Evolutionary conservation across 2,888 invertebrate genomes (phyloP), one percentile per base, ranked within the genome.

Genomic region (Meloe dianella): DNA sequence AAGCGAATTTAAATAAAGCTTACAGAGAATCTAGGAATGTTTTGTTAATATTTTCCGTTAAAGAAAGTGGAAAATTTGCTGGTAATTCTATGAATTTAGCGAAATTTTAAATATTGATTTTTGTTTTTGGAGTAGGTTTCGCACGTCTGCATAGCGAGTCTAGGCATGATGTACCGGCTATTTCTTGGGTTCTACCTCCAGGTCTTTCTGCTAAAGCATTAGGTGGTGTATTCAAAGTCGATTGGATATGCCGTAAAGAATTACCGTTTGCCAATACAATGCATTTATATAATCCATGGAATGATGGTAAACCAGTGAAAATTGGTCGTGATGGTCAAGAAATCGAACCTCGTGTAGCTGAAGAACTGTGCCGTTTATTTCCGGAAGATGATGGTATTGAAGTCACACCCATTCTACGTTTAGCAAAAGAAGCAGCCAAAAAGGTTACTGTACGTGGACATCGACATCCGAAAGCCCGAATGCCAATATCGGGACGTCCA

Each of bases 241-340:
- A 98, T 82, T 98, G 98, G 98, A 93, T 98, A 74, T 96, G 96
- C 81, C 91, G 96, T 78, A 94, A 95, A 79, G 98, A 98, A 82
- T 86, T 98, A 70, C 92, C 96, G 2, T 98, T 98, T 79, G 92
- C 92, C 74, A 93, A 92, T 79, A 97, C 97, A 1, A 89, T 93
- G 75, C 97, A 98, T 83, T 86, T 98, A 68, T 96, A 95, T 80
- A 98, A 98, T 85, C 93, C 96, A 6, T 98, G 97, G 97, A 98
- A 98, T 86, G 97, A 98, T 82, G 95, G 96, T 57, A 97, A 97
- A 85, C 97, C 97, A 65, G 98, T 98, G 0, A 98, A 98, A 87
- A 98, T 98, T 78, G 98, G 97, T n/a, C 89, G 98, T 71, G 98
- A 98, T 86, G 98, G 98, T 0, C 93, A 98, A 88, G 98, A 98